Base-by-base conservation (phyloP, 2,797 vertebrate genomes). In the Anabacerthia variegaticeps region DNA sequence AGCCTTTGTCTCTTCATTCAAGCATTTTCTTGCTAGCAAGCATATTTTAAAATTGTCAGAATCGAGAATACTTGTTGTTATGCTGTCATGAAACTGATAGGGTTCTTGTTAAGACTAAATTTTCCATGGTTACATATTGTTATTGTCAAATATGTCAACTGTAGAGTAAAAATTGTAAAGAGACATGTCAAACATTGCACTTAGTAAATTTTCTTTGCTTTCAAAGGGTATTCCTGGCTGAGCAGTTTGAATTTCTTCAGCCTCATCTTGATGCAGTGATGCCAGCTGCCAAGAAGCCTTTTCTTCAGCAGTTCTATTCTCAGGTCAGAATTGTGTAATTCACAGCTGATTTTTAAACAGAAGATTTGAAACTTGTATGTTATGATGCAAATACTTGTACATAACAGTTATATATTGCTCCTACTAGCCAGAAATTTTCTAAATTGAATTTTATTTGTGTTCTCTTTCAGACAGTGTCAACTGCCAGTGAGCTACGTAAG, bases 221-320 rank as follows among this genome's bases (percentile, higher is more conserved):
- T 94, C 78, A 66, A 96, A 99, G 99, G 94, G 99, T 99, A 46
- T 99, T 99, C 97, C 97, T 99, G 96, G 99, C 99, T 2, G 99
- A 99, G 92, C 99, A 99, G 93, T 99, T 99, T 95, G 99, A 99
- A 92, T 99, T 98, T 85, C 98, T 99, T 63, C 99, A 99, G 97
- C 98, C 98, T 49, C 99, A 99, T 97, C 98, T 99, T 81, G 99
- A 99, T 97, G 98, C 98, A 0, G 99, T 99, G 98, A 99, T 99
- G 99, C 99, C 99, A 86, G 98, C 99, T 88, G 99, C 98, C 85
- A 99, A 99, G 98, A 99, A 99, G 78, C 99, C 99, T 62, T 99
- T 99, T 96, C 98, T 99, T 56, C 99, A 99, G 77, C 99, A 99
- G 97, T 99, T 99, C 96, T 99, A 99, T 92, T 99, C 99, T 79